A percentile compares a stretch with the other conserved stretches of the same genome.
These are phyloP conservation scores for Diorhabda sublineata DNA, from an alignment of 1,140 invertebrate genomes.

Conservation along the genomic window DNA sequence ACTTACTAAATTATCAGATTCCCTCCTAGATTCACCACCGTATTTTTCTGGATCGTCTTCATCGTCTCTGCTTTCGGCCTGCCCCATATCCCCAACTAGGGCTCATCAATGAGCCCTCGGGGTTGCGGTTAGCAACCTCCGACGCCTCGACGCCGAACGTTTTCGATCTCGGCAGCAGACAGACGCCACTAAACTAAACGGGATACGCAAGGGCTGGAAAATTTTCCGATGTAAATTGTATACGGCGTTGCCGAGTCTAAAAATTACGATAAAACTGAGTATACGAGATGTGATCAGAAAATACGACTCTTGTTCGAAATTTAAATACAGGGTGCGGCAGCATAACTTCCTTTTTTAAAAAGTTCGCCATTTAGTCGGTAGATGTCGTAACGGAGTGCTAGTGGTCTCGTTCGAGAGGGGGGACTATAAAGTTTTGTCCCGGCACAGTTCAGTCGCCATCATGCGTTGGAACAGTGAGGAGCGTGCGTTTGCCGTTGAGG, in stretches of 20 bases:
- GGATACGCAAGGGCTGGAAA: background rate
- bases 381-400: no score
- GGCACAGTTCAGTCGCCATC: no score
- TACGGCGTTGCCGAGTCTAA: background rate
- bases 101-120: conserved; percentile 34
- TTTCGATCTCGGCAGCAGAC: conserved; percentile 4
- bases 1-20: conserved; percentile 39
- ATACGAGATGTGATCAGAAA: no score
- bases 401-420: no score
- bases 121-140: conserved; percentile 15
- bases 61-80: conserved; percentile 43
- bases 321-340: no score
- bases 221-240: background rate
- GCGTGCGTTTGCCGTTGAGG: no score
- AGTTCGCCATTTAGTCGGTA: no score
- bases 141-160: conserved; percentile 4
- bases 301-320: no score
- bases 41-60: conserved; percentile 43
- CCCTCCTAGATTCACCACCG: conserved; percentile 32
- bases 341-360: no score
- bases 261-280: background rate
- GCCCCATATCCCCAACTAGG: conserved; percentile 42
- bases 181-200: conserved; percentile 1
- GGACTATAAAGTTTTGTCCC: no score
- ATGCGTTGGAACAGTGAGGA: no score